Base-by-base conservation (phyloP, 2,797 vertebrate genomes). In the Acanthiza pusilla region DNA sequence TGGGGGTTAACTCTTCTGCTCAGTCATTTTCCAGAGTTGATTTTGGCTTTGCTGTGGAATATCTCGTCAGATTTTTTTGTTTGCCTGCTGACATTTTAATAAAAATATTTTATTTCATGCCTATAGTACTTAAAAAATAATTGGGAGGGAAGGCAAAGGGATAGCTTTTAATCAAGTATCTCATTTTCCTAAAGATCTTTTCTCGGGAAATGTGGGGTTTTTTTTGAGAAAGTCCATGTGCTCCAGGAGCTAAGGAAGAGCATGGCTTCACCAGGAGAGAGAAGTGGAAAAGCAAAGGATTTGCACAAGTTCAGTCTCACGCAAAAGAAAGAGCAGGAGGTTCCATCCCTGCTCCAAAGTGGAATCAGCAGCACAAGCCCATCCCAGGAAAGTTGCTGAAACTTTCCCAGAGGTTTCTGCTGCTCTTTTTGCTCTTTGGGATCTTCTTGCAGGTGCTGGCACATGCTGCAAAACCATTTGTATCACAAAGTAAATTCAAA, bases 51-150 rank as follows among this genome's bases (percentile, higher is more conserved):
- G 12, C 48, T 74, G 21, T 63, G 68, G 65, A 80, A 77, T 80
- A 76, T 53, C 53, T 71, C 1, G 1, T 85, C 63, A 50, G 63
- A 76, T 26, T 70, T 67, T 82, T 75, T 57, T 92, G 89, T 83
- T 96, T 95, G 89, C 87, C 73, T 61, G 57, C 48, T 6, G 34
- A 53, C 43, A 65, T 93, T 94, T 96, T 95, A 93, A 96, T 96
- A 73, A 95, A 96, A 93, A 92, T 83, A 40, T 63, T 91, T 68
- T 50, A 95, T 89, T 94, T 92, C 27, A 3, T 74, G 65, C 29
- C 72, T 89, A 3, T 11, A 54, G 50, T 77, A 29, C 87, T 96
- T 80, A 68, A 71, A 89, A 95, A 93, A 61, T 80, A 83, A 88
- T 89, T 57, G 42, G 13, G 65, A 81, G 25, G 38, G 72, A 67